Evolutionary conservation across 2,888 invertebrate genomes (phyloP).

Genomic region (Phalera bucephala): DNA sequence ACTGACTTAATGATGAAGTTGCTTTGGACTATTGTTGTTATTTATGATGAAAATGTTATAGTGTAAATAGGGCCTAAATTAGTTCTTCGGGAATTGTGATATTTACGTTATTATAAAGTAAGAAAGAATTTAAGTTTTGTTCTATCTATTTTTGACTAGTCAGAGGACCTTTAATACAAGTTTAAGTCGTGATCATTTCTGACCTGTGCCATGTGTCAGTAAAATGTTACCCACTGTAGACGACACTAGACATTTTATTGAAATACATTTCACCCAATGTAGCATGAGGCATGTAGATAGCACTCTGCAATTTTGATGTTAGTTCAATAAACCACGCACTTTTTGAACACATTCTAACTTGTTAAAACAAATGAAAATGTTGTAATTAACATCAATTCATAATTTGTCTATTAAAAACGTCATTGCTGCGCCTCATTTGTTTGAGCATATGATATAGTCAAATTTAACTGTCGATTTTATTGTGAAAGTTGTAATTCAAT

Average conservation of each 20-base stretch:
- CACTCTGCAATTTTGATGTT: conserved; percentile 31
- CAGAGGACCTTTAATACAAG: no score
- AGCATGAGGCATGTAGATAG: conserved; percentile 55
- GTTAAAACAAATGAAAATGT: background rate
- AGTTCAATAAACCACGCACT: conserved; percentile 20
- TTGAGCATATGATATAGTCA: no score
- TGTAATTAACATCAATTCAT: conserved; percentile 1
- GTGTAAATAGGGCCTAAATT: no score
- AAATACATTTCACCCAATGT: conserved; percentile 43
- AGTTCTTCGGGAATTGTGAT: no score
- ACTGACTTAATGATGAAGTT: background rate
- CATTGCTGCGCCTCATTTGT: conserved; percentile 18
- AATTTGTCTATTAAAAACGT: conserved; percentile 2
- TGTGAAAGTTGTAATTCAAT: conserved; percentile 32
- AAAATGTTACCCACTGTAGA: no score
- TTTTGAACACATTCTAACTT: conserved; percentile 4
- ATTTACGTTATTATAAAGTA: no score
- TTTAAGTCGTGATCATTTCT: no score
- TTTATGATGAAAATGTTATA: no score
- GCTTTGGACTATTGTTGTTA: background rate
- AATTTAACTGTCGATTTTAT: no score
- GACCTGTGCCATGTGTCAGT: no score
- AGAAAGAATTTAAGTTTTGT: no score
- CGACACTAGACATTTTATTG: conserved; percentile 47
- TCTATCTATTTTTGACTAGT: no score